Conservation (phyloP, 2,888 invertebrate genomes). For the Philaethria dido region DNA sequence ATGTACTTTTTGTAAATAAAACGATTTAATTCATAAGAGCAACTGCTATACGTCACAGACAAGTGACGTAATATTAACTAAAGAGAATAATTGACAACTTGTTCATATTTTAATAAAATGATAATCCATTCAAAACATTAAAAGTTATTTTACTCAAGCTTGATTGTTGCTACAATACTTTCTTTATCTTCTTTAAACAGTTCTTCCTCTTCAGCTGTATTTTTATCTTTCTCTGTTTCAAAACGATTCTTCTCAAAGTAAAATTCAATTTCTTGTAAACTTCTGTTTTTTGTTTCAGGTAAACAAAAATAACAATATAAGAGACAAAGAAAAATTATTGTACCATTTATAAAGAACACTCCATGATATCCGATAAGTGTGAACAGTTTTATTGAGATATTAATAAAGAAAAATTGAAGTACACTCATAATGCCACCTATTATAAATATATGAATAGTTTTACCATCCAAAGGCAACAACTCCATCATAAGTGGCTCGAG, state of each 20-base stretch:
- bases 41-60: no score
- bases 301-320: slow-evolving; percentile 48
- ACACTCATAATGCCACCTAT: slow-evolving; percentile 43
- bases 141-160: not conserved
- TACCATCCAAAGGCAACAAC: slow-evolving; percentile 50
- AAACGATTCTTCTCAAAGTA: slow-evolving; percentile 47
- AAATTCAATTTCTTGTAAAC: slow-evolving; percentile 53
- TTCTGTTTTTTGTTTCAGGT: slow-evolving; percentile 53
- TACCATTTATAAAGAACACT: slow-evolving; percentile 48
- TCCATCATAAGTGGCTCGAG: slow-evolving; percentile 49
- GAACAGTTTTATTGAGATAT: slow-evolving; percentile 46
- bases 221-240: not conserved
- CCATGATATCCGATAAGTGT: slow-evolving; percentile 49
- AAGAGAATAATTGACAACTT: no score
- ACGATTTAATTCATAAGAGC: no score
- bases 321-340: slow-evolving; percentile 45
- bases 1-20: no score
- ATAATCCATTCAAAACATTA: no score
- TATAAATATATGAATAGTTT: slow-evolving; percentile 43
- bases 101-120: no score
- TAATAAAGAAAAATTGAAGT: slow-evolving; percentile 47
- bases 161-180: not conserved
- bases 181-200: not conserved
- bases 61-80: no score
- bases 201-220: not conserved